Evolutionary conservation across 2,888 invertebrate species (phyloP).

Genomic region (Lissonota sp.): DNA sequence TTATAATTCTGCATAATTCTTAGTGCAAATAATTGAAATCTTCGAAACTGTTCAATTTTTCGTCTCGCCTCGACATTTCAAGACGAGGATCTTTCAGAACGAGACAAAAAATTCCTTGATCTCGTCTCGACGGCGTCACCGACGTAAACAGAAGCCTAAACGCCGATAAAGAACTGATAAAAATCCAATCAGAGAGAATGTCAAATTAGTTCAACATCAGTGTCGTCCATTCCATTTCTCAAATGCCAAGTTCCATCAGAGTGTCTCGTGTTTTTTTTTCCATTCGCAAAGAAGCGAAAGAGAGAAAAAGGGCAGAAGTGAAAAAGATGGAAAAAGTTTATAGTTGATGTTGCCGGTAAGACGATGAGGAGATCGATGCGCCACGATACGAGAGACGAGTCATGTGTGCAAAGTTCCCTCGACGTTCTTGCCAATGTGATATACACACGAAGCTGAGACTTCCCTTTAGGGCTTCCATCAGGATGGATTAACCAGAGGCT

Average conservation of each 20-base stretch:
- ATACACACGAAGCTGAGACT: conserved; percentile 40
- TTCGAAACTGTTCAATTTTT: too few species aligned
- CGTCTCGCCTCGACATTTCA: too few species aligned
- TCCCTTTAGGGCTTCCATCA: conserved; percentile 74
- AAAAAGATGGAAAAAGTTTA: conserved; percentile 2
- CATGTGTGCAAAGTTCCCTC: conserved; percentile 1
- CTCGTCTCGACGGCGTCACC: not conserved
- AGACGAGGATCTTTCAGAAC: too few species aligned
- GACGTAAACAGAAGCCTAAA: not conserved
- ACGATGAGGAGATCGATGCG: conserved; percentile 37
- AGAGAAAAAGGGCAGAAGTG: not conserved
- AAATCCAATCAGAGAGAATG: not conserved
- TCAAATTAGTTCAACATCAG: not conserved
- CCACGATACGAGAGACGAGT: conserved; percentile 25
- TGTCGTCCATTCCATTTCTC: not conserved
- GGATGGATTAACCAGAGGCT: conserved; percentile 75
- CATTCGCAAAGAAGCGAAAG: not conserved
- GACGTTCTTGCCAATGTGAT: not conserved
- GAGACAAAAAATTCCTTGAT: too few species aligned
- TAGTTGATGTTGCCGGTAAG: conserved; percentile 2
- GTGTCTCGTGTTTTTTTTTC: not conserved
- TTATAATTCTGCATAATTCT: too few species aligned
- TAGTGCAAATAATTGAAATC: too few species aligned
- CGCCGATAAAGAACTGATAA: not conserved
- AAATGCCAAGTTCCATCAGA: not conserved